Percentiles rank a stretch among this genome's conserved stretches.
Conservation (phyloP, 2,113 vertebrate species). For the Aix galericulata region DNA sequence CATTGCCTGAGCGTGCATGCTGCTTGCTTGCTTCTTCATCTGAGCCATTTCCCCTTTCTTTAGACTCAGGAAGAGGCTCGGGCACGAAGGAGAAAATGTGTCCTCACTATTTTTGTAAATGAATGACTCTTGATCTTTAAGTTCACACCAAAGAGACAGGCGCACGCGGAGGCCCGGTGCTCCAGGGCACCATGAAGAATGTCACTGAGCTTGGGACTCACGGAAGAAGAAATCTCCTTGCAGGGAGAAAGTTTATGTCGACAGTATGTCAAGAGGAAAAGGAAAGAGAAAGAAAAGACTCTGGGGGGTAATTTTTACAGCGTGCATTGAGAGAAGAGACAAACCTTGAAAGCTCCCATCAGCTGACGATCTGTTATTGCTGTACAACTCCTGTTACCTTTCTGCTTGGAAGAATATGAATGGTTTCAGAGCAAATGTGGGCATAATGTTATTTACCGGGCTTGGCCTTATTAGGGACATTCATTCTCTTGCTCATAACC, state of each 20-base stretch:
- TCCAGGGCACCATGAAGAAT: neutral
- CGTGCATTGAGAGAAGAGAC: neutral
- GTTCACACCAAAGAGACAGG: conserved; percentile 44
- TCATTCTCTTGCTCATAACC: neutral
- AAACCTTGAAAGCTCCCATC: conserved; percentile 23
- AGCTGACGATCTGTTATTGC: neutral
- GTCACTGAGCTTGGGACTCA: conserved; percentile 57
- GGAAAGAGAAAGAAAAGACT: conserved; percentile 20
- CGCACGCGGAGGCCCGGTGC: neutral
- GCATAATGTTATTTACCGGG: neutral
- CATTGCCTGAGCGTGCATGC: neutral
- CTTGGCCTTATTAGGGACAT: neutral
- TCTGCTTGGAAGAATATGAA: neutral
- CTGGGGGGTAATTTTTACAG: conserved; percentile 22
- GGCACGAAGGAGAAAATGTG: neutral
- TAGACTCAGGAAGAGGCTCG: neutral
- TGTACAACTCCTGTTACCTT: neutral
- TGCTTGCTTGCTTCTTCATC: neutral
- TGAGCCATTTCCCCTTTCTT: neutral
- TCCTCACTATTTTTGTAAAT: neutral
- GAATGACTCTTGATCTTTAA: conserved; percentile 20
- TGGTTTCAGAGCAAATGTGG: neutral
- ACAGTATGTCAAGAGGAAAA: conserved; percentile 56
- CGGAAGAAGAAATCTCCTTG: neutral
- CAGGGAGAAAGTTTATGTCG: conserved; percentile 36